Evolutionary conservation across 2,888 invertebrate genomes (phyloP).

Genomic region (Coleophora deauratella): DNA sequence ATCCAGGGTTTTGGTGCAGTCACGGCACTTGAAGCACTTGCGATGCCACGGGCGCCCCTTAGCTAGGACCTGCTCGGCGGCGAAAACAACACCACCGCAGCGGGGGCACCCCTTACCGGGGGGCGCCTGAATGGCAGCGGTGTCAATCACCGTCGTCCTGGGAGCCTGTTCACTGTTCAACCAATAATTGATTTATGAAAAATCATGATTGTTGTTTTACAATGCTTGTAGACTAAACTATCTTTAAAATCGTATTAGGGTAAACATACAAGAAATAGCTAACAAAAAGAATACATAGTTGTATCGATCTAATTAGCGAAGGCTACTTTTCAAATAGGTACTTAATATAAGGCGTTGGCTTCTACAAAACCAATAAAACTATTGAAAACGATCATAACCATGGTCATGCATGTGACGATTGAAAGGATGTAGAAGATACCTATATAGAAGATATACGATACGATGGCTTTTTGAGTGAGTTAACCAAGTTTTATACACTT

Average conservation of each 20-base stretch:
- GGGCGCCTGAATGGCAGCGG: slow-evolving; percentile 84
- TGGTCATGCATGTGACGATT: too few relatives aligned
- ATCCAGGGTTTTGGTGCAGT: slow-evolving; percentile 95
- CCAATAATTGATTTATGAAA: slow-evolving; percentile 2
- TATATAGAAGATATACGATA: too few relatives aligned
- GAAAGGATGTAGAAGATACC: too few relatives aligned
- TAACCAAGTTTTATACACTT: too few relatives aligned
- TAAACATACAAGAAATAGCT: not conserved
- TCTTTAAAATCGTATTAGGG: not conserved
- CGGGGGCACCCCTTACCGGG: slow-evolving; percentile 92
- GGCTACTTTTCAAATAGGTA: too few relatives aligned
- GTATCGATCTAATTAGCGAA: too few relatives aligned
- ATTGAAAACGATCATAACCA: too few relatives aligned
- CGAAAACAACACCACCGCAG: slow-evolving; percentile 92
- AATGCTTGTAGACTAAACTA: too few relatives aligned
- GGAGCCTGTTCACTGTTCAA: slow-evolving; percentile 81
- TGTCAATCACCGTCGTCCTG: slow-evolving; percentile 84
- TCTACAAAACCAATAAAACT: too few relatives aligned
- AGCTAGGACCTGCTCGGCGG: slow-evolving; percentile 94
- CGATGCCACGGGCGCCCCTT: slow-evolving; percentile 94
- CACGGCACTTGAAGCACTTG: slow-evolving; percentile 93
- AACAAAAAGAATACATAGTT: not conserved
- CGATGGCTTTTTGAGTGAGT: too few relatives aligned
- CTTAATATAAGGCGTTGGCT: too few relatives aligned
- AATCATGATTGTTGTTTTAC: too few relatives aligned